Evolutionary conservation across 2,113 vertebrate genomes (phyloP).

Genomic region (Siniperca chuatsi): DNA sequence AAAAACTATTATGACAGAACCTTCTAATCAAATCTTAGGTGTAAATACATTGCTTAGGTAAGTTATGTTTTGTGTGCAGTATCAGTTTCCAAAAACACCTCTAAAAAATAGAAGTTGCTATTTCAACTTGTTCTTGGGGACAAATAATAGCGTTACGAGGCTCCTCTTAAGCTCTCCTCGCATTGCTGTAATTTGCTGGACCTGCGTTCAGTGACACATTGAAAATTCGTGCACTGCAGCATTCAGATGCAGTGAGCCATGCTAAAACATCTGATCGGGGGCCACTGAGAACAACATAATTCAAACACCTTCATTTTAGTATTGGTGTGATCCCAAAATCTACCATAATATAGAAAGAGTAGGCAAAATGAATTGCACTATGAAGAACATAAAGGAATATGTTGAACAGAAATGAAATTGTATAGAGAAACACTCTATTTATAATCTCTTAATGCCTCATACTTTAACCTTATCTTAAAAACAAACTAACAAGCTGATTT

Average conservation of each 20-base stretch:
- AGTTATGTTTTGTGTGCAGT: constrained; percentile 82
- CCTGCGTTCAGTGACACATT: constrained; percentile 60
- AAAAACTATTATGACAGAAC: constrained; percentile 58
- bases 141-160: constrained; percentile 56
- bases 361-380: constrained; percentile 51
- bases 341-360: not conserved
- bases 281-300: constrained; percentile 52
- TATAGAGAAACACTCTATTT: not conserved
- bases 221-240: constrained; percentile 61
- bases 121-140: constrained; percentile 64
- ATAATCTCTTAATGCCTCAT: constrained; percentile 30
- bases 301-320: constrained; percentile 17
- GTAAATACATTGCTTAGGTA: constrained; percentile 83
- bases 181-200: constrained; percentile 56
- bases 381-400: constrained; percentile 38
- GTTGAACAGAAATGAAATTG: constrained; percentile 14
- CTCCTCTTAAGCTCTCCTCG: constrained; percentile 41
- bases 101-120: constrained; percentile 43
- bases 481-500: constrained; percentile 17
- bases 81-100: constrained; percentile 67
- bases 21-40: constrained; percentile 72
- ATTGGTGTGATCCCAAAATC: constrained; percentile 18
- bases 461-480: constrained; percentile 4
- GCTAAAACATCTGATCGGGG: constrained; percentile 46
- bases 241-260: constrained; percentile 62